Evolutionary conservation across 2,113 vertebrate genomes (phyloP), one percentile per base, ranked within the genome.

Genomic region (Onychostruthus taczanowskii): DNA sequence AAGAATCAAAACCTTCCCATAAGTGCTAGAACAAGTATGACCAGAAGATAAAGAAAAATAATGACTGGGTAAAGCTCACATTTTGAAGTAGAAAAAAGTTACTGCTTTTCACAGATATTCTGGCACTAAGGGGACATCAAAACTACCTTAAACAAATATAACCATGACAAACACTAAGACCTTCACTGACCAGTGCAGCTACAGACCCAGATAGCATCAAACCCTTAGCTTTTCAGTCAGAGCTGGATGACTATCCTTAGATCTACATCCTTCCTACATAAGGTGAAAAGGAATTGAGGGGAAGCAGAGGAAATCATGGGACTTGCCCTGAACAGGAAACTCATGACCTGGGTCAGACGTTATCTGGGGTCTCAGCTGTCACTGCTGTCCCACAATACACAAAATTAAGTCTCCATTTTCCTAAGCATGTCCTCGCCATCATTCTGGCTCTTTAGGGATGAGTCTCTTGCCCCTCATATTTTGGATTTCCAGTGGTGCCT

Each of bases 121-220:
- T 35, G 30, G 56, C 41, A 49, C 9, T 19, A 19, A 50, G 17
- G 35, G 19, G 46, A 46, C 33, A 61, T 7, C 9, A 77, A 27
- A 16, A 69, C 47, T 58, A 75, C 35, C 21, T 69, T 44, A 18
- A 61, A 63, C 30, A 85, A 82, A 64, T n/a, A 77, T 1, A 92
- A 19, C 14, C 0, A 1, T 5, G 11, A 78, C 11, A 39, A 50
- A 67, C 4, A 4, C 26, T 10, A 75, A 16, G 43, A 58, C 22
- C 11, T 58, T 72, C 41, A 33, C 1, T 59, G 23, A 61, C 14
- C 16, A 35, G 27, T 17, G 11, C 11, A 58, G 10, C 7, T 19
- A n/a, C 37, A 7, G 13, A 69, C 28, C 24, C 27, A 77, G 55
- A 37, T 13, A 30, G 23, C 28, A 44, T 13, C 35, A 74, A 50